phyloP scores from a whole-genome alignment of 2,113 vertebrate species.

The Myocastor coypus region DNA sequence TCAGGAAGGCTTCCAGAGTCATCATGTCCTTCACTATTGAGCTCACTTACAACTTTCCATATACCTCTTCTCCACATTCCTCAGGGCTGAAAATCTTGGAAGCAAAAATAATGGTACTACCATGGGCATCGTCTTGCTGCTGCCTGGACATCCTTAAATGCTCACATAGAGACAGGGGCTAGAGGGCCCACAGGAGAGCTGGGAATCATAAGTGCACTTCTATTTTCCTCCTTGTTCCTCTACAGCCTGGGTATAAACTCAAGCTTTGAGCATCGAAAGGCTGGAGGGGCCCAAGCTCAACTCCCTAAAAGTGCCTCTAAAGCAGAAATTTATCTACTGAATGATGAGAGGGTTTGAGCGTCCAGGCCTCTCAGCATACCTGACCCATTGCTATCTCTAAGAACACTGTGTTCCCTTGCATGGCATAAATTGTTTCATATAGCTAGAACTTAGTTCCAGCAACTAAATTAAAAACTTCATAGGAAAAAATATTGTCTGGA shows the following conservation, averaged over 20 bases:
- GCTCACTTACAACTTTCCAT: background rate
- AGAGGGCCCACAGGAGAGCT: background rate
- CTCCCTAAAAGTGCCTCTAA: background rate
- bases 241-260: background rate
- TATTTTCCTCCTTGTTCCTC: background rate
- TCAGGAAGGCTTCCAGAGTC: background rate
- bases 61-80: background rate
- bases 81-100: background rate
- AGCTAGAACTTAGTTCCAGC: background rate
- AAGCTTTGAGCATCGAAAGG: background rate
- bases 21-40: background rate
- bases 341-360: background rate
- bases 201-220: background rate
- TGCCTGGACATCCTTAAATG: background rate
- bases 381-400: background rate
- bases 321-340: background rate
- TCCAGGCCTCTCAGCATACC: background rate
- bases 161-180: background rate
- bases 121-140: background rate
- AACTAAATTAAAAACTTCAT: background rate
- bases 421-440: background rate
- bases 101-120: background rate
- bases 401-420: background rate
- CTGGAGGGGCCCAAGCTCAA: background rate
- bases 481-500: constrained; percentile 29